Base-by-base conservation (phyloP, 2,113 vertebrate genomes). In the Arothron firmamentum region DNA sequence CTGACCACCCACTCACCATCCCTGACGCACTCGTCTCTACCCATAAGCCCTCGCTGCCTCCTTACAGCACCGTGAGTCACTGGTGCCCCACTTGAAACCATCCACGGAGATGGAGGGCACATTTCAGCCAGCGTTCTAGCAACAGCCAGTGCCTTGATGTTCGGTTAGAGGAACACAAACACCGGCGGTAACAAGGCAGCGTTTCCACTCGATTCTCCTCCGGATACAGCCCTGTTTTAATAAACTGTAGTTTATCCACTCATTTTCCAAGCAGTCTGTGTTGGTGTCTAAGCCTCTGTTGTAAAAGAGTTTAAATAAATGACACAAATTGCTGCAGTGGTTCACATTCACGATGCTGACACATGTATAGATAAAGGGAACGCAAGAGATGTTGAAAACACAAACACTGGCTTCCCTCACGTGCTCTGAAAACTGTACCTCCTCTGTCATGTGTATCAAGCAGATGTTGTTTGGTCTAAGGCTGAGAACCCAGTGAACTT, bases 1-100 rank as follows among this genome's bases (percentile, higher is more conserved):
- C 79, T 84, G 81, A 72, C 82, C 87, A 76, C 85, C 87, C 84
- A 87, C 87, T 82, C 84, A 60, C 69, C 75, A 59, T 47, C 72
- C 54, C 57, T 89, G 84, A 85, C 59, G 85, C 84, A 85, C 77
- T 56, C 56, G 58, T 70, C 51, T 34, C 64, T 60, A 18, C 56
- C 63, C 57, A 45, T 25, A 6, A 48, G 62, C 23, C 67, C 10
- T 21, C 58, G 65, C 62, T 12, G 62, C 42, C 57, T 53, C 66
- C 62, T 72, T 63, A 65, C 5, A 56, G 70, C 70, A 63, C 38
- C 15, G 59, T 70, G 82, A 84, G 68, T 85, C 80, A 75, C 16
- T 61, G 47, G 50, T 61, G 73, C 18, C 8, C 60, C 51, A 45
- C 59, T 65, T 70, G 4, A 73, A 80, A 48, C 19, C 65, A 61